A percentile compares a stretch with the other conserved stretches of the same genome.
phyloP scores from a whole-genome alignment of 2,113 vertebrate species.

The Tachycineta bicolor region DNA sequence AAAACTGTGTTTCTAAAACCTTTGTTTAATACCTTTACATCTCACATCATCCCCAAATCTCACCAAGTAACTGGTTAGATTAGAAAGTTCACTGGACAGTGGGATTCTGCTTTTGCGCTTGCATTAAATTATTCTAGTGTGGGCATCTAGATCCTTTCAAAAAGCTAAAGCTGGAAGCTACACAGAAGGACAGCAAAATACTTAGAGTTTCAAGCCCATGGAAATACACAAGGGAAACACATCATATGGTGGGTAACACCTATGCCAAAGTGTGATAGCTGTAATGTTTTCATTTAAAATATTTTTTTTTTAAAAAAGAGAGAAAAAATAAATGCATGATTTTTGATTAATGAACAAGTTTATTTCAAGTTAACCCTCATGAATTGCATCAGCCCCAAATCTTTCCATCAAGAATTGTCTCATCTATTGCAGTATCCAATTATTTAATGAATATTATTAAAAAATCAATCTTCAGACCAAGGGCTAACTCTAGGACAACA shows the following conservation, averaged over 20 bases:
- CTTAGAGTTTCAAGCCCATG: not conserved
- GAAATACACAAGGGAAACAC: not conserved
- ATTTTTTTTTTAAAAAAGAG: not conserved
- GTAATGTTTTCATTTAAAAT: not conserved
- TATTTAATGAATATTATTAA: not conserved
- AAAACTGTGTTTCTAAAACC: not conserved
- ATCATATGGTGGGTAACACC: not conserved
- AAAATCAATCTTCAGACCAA: not conserved
- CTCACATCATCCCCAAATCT: not conserved
- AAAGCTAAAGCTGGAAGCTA: not conserved
- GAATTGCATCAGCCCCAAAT: not conserved
- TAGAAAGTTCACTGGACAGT: not conserved
- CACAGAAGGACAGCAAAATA: not conserved
- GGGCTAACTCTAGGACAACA: not conserved
- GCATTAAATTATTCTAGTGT: not conserved
- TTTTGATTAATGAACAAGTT: not conserved
- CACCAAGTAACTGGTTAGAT: not conserved
- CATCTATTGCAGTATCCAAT: not conserved
- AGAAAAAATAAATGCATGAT: not conserved
- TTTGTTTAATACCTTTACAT: not conserved
- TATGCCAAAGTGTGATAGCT: not conserved
- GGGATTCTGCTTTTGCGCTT: not conserved
- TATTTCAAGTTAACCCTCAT: not conserved
- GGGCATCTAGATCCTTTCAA: not conserved
- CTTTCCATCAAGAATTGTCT: not conserved